A percentile compares a stretch with the other conserved stretches of the same genome.
phyloP scores from a whole-genome alignment of 2,113 vertebrate genomes.

The Pithys albifrons region DNA sequence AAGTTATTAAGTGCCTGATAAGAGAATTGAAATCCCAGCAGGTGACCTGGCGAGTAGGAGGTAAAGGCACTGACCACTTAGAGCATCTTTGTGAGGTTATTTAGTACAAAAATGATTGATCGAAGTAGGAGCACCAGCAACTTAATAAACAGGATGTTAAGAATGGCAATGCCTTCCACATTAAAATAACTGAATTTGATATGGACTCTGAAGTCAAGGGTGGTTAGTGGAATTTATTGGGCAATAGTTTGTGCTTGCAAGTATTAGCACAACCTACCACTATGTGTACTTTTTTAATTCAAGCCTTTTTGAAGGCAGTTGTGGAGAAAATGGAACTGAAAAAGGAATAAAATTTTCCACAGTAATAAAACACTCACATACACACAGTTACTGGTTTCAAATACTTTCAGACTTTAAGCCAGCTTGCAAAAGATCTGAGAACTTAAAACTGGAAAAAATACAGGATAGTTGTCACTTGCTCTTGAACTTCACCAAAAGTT shows the following conservation, averaged over 20 bases:
- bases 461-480: not conserved
- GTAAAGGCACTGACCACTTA: not conserved
- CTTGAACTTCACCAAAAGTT: not conserved
- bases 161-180: not conserved
- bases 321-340: not conserved
- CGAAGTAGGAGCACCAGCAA: not conserved
- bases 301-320: not conserved
- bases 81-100: not conserved
- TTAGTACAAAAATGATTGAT: not conserved
- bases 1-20: not conserved
- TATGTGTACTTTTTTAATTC: not conserved
- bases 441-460: not conserved
- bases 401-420: not conserved
- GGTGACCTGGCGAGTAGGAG: not conserved
- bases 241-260: not conserved
- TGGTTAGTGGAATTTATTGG: not conserved
- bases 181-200: not conserved
- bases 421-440: not conserved
- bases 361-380: not conserved
- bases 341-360: not conserved
- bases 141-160: slow-evolving; percentile 7
- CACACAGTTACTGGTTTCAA: not conserved
- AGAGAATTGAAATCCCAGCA: not conserved
- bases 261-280: not conserved
- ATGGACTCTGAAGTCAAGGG: not conserved